phyloP scores from a whole-genome alignment of 2,797 vertebrate species.

The Megalops cyprinoides region DNA sequence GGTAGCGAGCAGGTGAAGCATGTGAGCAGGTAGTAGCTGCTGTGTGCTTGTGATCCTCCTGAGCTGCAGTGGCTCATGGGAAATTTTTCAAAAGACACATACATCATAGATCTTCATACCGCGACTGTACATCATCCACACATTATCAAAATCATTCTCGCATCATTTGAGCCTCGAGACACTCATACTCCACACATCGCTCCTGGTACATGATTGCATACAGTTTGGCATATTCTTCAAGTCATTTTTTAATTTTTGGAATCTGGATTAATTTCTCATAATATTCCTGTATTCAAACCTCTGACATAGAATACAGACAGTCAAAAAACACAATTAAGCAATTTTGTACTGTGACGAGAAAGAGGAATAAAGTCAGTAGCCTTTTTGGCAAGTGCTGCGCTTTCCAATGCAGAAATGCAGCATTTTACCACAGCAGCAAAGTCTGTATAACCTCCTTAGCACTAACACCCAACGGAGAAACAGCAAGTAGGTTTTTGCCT shows the following conservation, averaged over 20 bases:
- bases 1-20: constrained; percentile 32
- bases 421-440: too few species aligned
- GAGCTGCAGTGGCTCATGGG: constrained; percentile 8
- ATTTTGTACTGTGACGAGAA: too few species aligned
- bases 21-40: constrained; percentile 13
- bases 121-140: too few species aligned
- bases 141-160: not conserved
- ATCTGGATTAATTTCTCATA: not conserved
- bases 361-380: too few species aligned
- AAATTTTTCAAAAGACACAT: constrained; percentile 2
- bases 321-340: too few species aligned
- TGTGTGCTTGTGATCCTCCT: constrained; percentile 22
- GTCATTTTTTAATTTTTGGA: not conserved
- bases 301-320: not conserved
- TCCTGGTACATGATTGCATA: not conserved
- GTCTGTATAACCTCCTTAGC: not conserved
- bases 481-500: not conserved
- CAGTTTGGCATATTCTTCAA: not conserved
- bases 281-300: not conserved
- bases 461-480: not conserved
- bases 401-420: not conserved
- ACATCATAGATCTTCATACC: not conserved
- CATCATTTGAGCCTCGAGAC: not conserved
- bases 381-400: not conserved
- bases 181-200: not conserved